Conservation (phyloP, 2,113 vertebrate species). For the Chaenocephalus aceratus region DNA sequence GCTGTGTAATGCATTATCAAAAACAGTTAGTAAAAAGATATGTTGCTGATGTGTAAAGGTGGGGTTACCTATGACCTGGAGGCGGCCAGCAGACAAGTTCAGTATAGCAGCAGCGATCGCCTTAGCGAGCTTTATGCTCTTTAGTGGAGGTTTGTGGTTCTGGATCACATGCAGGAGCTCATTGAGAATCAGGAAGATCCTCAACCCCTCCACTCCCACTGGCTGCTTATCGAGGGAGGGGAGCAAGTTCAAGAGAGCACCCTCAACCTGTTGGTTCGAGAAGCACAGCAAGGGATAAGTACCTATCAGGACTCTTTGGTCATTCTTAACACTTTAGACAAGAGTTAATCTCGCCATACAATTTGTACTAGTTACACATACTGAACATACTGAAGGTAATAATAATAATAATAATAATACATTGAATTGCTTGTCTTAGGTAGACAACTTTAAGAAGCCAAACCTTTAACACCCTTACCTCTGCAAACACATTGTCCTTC, state of each 20-base stretch:
- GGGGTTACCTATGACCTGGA: constrained; percentile 68
- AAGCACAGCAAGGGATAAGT: not conserved
- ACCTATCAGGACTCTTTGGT: not conserved
- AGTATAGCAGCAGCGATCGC: constrained; percentile 47
- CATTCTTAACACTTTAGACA: not conserved
- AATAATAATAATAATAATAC: too few species aligned
- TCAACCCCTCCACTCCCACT: constrained; percentile 63
- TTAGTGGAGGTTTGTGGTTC: not conserved
- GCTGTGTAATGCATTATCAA: not conserved
- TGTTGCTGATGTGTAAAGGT: not conserved
- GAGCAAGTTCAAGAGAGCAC: constrained; percentile 32
- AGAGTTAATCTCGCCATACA: not conserved
- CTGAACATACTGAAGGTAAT: too few species aligned
- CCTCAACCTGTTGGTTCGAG: constrained; percentile 50
- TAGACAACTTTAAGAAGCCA: not conserved
- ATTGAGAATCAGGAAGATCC: constrained; percentile 69
- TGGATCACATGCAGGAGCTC: constrained; percentile 62
- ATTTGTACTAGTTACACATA: not conserved
- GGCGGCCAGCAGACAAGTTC: constrained; percentile 44
- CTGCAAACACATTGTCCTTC: constrained; percentile 19
- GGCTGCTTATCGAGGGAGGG: constrained; percentile 30
- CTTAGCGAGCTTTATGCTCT: constrained; percentile 26
- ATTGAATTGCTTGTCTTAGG: too few species aligned
- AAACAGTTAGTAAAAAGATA: too few species aligned
- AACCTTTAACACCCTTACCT: constrained; percentile 51